Base-by-base conservation (phyloP, 2,888 invertebrate species). In the Euproctis similis region DNA sequence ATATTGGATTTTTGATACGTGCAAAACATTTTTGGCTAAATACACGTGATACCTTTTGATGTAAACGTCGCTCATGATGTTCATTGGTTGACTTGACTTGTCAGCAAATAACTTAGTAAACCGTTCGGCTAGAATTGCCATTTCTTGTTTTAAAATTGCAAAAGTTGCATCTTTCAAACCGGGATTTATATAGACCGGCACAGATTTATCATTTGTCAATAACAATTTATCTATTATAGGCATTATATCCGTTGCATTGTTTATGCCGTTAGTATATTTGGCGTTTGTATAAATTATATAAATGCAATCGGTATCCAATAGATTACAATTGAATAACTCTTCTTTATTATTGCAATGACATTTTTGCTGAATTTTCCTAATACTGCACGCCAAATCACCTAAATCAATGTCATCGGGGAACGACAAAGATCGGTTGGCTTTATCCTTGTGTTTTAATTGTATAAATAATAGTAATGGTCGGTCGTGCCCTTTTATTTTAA, bases 371-470 rank as follows among this genome's bases (percentile, higher is more conserved):
- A 24, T 24, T 14, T 3, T 9, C n/a, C 13, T 8, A 14, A 14
- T 14, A n/a, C 24, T 24, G 8, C 14, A 2, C 8, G 14, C 13
- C 8, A 14, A 24, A 9, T 24, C 14, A 12, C 13, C 6, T 14
- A 24, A 14, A 14, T 14, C n/a, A 2, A 7, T 6, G 2, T 24
- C 8, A 24, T 12, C 9, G 14, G 13, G n/a, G 4, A 24, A 6
- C 4, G 13, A 6, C 5, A 24, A 8, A 17, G 17, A 26, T 2
- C n/a, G 8, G n/a, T 17, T 28, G 2, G 16, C 12, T 11, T 32
- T 23, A 2, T 28, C 26, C 26, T 19, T 33, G 17, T 36, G 32
- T 26, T 36, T 33, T n/a, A 32, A 28, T 26, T 36, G 36, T 22
- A 36, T 24, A 10, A 36, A 36, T 9, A 36, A 14, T 8, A 26